These are phyloP conservation scores for Bubo scandiacus DNA, from an alignment of 2,113 vertebrate genomes.

Conservation along the genomic window DNA sequence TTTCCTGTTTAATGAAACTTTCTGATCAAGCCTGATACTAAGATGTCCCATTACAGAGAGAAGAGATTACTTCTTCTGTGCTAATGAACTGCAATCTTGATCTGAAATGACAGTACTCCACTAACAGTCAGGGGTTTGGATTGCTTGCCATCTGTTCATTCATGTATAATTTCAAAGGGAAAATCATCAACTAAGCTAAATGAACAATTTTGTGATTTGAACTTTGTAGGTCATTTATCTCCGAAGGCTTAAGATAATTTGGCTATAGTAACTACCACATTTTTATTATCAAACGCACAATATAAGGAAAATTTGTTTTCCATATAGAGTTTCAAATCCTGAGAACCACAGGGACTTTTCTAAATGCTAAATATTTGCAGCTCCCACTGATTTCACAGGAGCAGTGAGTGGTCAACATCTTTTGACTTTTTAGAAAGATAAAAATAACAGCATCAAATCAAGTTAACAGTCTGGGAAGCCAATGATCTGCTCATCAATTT, in stretches of 20 bases:
- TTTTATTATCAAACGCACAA: neutral
- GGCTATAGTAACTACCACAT: neutral
- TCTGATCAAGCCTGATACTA: neutral
- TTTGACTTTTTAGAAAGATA: neutral
- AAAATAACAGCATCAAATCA: neutral
- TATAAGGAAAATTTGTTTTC: neutral
- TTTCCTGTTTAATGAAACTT: neutral
- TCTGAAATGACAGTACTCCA: slow-evolving; percentile 31
- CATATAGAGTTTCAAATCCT: neutral
- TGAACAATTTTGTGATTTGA: slow-evolving; percentile 18
- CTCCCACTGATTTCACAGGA: neutral
- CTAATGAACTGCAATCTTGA: slow-evolving; percentile 20
- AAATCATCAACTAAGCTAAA: slow-evolving; percentile 22
- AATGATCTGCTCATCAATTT: neutral
- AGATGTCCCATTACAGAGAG: neutral
- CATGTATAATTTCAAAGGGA: slow-evolving; percentile 13
- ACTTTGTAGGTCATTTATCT: slow-evolving; percentile 25
- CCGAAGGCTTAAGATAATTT: neutral
- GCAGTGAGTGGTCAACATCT: neutral
- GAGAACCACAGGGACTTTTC: neutral
- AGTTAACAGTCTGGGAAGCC: neutral
- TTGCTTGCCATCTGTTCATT: slow-evolving; percentile 46
- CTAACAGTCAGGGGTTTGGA: neutral
- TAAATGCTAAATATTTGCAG: neutral
- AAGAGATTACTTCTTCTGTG: slow-evolving; percentile 31